phyloP scores from a whole-genome alignment of 2,888 invertebrate genomes.

The Saturnia pavonia region DNA sequence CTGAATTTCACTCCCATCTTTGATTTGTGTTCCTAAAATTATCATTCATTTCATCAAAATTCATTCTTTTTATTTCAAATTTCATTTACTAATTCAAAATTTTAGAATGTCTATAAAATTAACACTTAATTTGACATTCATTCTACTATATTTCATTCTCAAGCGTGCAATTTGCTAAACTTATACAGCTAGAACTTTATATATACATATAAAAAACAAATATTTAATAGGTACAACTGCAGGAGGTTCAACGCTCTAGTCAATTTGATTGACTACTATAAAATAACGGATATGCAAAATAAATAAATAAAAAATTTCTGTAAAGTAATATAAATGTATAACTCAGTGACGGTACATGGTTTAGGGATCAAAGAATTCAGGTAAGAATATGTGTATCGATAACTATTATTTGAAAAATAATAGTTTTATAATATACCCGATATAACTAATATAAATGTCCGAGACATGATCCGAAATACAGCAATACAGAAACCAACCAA shows the following conservation, averaged over 20 bases:
- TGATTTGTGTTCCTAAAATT: too few relatives aligned
- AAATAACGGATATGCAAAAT: constrained; percentile 14
- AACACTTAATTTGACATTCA: background rate
- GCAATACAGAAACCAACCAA: too few relatives aligned
- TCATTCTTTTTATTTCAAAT: too few relatives aligned
- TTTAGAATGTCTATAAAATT: background rate
- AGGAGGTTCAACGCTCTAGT: constrained; percentile 7
- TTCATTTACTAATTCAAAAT: background rate
- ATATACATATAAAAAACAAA: background rate
- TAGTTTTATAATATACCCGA: background rate
- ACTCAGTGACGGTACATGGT: background rate
- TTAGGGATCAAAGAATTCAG: background rate
- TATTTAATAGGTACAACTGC: background rate
- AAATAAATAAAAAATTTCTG: background rate
- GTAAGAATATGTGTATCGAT: background rate
- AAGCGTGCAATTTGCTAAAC: background rate
- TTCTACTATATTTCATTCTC: background rate
- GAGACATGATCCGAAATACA: too few relatives aligned
- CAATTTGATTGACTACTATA: constrained; percentile 8
- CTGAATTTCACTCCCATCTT: too few relatives aligned
- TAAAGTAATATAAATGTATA: background rate
- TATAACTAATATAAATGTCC: too few relatives aligned
- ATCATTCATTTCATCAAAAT: background rate
- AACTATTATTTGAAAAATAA: background rate
- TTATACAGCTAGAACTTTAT: background rate